A percentile compares a stretch with the other conserved stretches of the same genome.
Conservation (phyloP, 1,140 invertebrate genomes). For the Monomorium pharaonis region DNA sequence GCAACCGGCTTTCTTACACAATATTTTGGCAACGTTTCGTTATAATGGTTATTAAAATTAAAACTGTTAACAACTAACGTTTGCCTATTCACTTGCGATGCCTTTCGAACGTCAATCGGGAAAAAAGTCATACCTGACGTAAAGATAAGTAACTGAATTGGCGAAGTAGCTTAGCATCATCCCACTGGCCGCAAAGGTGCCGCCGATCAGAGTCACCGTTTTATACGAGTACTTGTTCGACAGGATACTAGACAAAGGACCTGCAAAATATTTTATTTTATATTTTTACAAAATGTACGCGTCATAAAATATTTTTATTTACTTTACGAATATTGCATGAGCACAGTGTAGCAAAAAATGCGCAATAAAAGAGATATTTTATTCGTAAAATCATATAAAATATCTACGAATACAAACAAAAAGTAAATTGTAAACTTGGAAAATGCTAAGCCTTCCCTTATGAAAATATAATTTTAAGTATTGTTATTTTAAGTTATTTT, state of each 20-base stretch:
- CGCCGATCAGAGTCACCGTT: constrained; percentile 93
- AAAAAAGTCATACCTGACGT: constrained; percentile 88
- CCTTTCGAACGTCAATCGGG: background rate
- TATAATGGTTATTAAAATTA: background rate
- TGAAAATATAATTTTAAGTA: too few relatives aligned
- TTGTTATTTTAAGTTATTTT: too few relatives aligned
- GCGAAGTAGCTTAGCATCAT: constrained; percentile 94
- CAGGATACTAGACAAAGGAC: constrained; percentile 94
- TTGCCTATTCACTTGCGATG: background rate
- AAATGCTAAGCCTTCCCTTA: too few relatives aligned
- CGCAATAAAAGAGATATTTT: background rate
- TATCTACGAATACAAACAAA: background rate
- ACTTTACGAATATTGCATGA: background rate
- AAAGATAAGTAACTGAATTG: constrained; percentile 90
- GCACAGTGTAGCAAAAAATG: background rate
- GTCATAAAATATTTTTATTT: background rate
- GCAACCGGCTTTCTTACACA: constrained; percentile 8
- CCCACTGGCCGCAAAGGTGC: constrained; percentile 91
- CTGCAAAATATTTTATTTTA: constrained; percentile 85
- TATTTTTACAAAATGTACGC: background rate
- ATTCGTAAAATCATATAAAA: background rate
- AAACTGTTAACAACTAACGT: background rate
- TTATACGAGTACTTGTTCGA: constrained; percentile 96
- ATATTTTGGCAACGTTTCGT: background rate
- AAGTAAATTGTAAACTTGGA: background rate